phyloP scores from a whole-genome alignment of 92 coral and sea anemone species.

The Zoanthus sansibaricus region DNA sequence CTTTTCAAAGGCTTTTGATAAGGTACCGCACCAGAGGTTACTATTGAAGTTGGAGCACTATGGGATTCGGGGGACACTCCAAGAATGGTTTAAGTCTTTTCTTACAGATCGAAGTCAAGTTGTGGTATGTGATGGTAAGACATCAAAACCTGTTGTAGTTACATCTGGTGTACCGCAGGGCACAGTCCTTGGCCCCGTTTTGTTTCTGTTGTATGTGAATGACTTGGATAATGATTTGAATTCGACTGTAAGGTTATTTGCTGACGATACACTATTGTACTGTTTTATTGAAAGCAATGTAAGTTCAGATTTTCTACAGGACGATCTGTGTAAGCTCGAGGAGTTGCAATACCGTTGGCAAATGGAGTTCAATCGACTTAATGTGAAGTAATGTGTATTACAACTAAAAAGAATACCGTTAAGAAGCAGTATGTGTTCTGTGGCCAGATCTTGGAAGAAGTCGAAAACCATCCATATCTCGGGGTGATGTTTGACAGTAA shows the following conservation, averaged over 20 bases:
- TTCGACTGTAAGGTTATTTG: background rate
- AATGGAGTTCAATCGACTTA: no score
- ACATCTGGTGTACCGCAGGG: no score
- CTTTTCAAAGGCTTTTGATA: background rate
- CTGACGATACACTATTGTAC: no score
- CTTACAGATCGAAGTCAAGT: background rate
- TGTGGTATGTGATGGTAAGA: constrained; percentile 45
- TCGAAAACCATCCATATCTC: constrained; percentile 7
- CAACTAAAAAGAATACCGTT: constrained; percentile 38
- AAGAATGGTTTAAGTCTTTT: constrained; percentile 28
- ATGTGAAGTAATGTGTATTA: constrained; percentile 11
- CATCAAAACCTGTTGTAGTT: constrained; percentile 5
- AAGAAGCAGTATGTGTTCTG: constrained; percentile 27
- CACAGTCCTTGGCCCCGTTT: no score
- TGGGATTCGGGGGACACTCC: constrained; percentile 31
- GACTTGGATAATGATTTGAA: no score
- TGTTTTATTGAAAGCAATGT: no score
- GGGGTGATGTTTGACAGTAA: no score
- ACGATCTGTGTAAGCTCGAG: constrained; percentile 18
- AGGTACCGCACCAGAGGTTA: background rate
- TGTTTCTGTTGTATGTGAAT: no score
- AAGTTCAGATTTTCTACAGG: background rate
- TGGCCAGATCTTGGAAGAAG: constrained; percentile 39
- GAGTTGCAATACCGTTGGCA: constrained; percentile 28
- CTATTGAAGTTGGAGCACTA: background rate